Evolutionary conservation across 64 coral and sea anemone species (phyloP).

Genomic region (Acropora yongei): DNA sequence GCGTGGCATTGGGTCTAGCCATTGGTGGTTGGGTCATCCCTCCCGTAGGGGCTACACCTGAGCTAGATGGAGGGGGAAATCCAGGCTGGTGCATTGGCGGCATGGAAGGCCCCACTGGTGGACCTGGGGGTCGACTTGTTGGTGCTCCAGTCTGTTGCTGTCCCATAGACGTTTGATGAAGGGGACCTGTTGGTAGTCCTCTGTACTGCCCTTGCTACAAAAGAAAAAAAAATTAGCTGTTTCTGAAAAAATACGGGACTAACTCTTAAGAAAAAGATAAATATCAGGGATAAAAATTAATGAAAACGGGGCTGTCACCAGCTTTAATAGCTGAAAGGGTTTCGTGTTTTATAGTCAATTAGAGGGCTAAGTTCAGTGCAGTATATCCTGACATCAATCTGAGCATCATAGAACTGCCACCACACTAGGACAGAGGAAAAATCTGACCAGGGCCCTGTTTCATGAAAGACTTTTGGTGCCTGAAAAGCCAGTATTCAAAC

Average conservation of each 20-base stretch:
- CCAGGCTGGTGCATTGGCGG: conserved; percentile 54
- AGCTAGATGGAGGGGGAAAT: conserved; percentile 46
- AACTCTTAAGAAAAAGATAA: not conserved
- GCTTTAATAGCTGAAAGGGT: not conserved
- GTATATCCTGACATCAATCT: no score
- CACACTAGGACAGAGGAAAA: no score
- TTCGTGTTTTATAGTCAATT: no score
- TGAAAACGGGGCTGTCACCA: not conserved
- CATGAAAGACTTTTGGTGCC: no score
- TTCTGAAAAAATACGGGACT: no score
- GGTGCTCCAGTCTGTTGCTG: conserved; percentile 16
- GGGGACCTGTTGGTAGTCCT: conserved; percentile 26
- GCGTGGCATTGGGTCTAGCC: conserved; percentile 55
- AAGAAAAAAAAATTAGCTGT: not conserved
- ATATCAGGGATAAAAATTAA: not conserved
- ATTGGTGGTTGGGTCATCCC: conserved; percentile 62
- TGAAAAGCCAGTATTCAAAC: no score
- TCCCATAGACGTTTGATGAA: conserved; percentile 7
- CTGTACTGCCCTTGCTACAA: conserved; percentile 22
- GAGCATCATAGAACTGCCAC: no score
- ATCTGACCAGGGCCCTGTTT: no score
- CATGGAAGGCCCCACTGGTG: conserved; percentile 53
- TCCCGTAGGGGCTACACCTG: conserved; percentile 63
- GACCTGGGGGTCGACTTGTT: conserved; percentile 45
- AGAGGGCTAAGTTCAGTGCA: no score